Base-by-base conservation (phyloP, 2,888 invertebrate genomes). In the Lacanobia oleracea region DNA sequence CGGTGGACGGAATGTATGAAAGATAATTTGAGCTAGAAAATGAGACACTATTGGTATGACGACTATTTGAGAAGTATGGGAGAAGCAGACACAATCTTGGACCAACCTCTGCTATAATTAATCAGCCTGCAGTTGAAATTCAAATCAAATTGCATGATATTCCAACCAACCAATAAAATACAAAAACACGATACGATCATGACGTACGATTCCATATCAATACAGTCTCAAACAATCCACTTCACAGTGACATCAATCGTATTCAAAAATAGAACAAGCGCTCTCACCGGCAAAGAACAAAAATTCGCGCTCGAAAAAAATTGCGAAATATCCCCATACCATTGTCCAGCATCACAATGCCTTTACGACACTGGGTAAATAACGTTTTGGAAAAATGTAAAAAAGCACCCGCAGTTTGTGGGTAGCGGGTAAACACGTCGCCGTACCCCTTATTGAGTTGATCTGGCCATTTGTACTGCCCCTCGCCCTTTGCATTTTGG, bases 331-430 rank as follows among this genome's bases (percentile, higher is more conserved):
- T 89, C 90, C 92, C 90, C 88, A 27, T 83, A 87, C 91, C 91
- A 95, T 95, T 94, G 95, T 95, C 93, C 92, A 87, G 85, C 82
- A 87, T 89, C 91, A 95, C 95, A 95, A 96, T 96, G 93, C 95
- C 95, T 94, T 94, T 92, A 92, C 95, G 95, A 95, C 95, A 94
- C 94, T 93, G 92, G 91, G 94, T 92, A 95, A 96, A 96, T 95
- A 96, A 91, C 93, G 93, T 95, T 94, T 86, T 91, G 89, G 89
- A 91, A 94, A 95, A 95, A 95, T 91, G 93, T 93, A 94, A 95
- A 95, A 94, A 94, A 94, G 90, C 88, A 86, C 88, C 90, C 88
- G 87, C 88, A 89, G 93, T 94, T 94, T 95, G 95, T 91, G 95
- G 95, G 94, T 93, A 92, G 92, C 94, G 94, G 90, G 95, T 94